Percentiles rank a stretch among this genome's conserved stretches.
phyloP scores from a whole-genome alignment of 2,888 invertebrate genomes.

The Empis livida region DNA sequence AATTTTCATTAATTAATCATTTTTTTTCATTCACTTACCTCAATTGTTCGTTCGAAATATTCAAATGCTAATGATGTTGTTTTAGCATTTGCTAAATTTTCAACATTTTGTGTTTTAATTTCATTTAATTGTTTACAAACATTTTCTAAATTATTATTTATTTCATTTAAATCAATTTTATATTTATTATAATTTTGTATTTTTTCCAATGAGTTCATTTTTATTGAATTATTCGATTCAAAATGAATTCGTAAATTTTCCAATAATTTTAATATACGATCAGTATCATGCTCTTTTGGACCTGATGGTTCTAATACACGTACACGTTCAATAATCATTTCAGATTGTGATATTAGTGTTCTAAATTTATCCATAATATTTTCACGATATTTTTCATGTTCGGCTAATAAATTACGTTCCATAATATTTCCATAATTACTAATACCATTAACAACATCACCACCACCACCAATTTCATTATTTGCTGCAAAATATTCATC shows the following conservation, averaged over 20 bases:
- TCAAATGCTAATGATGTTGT: conserved; percentile 57
- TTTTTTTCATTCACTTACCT: too few relatives aligned
- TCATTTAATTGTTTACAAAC: conserved; percentile 48
- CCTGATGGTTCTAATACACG: conserved; percentile 55
- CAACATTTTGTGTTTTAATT: conserved; percentile 55
- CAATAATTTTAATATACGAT: conserved; percentile 49
- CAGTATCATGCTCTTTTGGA: conserved; percentile 53
- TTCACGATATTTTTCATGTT: conserved; percentile 52
- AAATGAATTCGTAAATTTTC: conserved; percentile 48
- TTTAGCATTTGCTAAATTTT: conserved; percentile 55
- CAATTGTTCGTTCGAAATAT: conserved; percentile 64
- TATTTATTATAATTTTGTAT: conserved; percentile 57
- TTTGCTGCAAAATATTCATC: conserved; percentile 45
- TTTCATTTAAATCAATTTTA: conserved; percentile 52
- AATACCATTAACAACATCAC: background rate
- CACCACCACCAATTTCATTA: conserved; percentile 19
- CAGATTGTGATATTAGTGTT: conserved; percentile 52
- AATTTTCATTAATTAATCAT: too few relatives aligned
- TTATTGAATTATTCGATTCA: conserved; percentile 47
- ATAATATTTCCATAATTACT: conserved; percentile 38
- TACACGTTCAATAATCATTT: conserved; percentile 53
- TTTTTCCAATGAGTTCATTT: conserved; percentile 49
- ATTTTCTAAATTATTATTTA: conserved; percentile 57
- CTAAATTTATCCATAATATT: conserved; percentile 52
- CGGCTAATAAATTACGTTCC: conserved; percentile 29